Evolutionary conservation across 2,797 vertebrate genomes (phyloP).

Genomic region (Muraenolepis orangiensis): DNA sequence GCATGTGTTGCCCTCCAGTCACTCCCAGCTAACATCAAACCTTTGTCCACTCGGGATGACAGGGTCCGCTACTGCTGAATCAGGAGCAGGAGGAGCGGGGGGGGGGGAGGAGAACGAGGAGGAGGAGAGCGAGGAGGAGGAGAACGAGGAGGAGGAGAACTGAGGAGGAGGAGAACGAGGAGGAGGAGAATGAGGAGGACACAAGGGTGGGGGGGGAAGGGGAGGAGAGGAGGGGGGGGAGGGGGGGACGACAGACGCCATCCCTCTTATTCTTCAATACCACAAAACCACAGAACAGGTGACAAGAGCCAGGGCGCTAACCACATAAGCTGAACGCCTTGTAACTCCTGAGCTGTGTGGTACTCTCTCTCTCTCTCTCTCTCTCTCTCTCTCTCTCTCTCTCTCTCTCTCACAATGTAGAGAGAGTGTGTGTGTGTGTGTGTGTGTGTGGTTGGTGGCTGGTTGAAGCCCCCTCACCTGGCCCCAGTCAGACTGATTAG

Average conservation of each 20-base stretch:
- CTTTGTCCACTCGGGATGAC: conserved; percentile 53
- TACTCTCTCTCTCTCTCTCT: too few species aligned
- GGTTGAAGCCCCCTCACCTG: too few species aligned
- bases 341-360: too few species aligned
- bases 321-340: too few species aligned
- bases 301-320: too few species aligned
- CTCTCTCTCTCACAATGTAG: too few species aligned
- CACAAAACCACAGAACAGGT: background rate
- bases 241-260: conserved; percentile 38
- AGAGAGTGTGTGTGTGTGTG: too few species aligned
- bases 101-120: conserved; percentile 21
- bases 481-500: too few species aligned
- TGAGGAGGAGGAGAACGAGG: conserved; percentile 6
- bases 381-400: too few species aligned
- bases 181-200: conserved; percentile 19
- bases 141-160: background rate
- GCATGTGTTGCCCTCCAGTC: conserved; percentile 63
- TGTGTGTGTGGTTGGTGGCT: too few species aligned
- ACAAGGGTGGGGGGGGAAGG: conserved; percentile 11
- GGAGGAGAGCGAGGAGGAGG: conserved; percentile 5
- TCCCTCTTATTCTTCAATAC: conserved; percentile 32
- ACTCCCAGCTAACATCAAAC: conserved; percentile 67
- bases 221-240: conserved; percentile 22
- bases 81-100: conserved; percentile 31
- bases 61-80: conserved; percentile 55